Conservation (phyloP, 2,113 vertebrate genomes). For the Copsychus sechellarum region DNA sequence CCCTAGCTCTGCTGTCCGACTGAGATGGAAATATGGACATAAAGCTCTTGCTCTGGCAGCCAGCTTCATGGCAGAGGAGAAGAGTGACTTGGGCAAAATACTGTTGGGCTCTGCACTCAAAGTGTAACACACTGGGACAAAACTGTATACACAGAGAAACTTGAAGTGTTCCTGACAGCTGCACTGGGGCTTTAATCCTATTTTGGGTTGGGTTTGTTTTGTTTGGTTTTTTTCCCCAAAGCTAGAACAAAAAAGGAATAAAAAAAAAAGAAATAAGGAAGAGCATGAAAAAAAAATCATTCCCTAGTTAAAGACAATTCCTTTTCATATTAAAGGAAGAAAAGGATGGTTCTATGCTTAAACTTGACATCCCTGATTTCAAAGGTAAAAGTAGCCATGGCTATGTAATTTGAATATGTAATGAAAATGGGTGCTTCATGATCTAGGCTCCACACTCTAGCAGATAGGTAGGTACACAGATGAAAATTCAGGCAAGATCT, state of each 20-base stretch:
- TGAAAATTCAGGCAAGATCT: neutral
- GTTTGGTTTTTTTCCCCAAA: neutral
- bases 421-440: neutral
- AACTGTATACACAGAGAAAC: accelerated
- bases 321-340: neutral
- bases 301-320: neutral
- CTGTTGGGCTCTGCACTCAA: neutral
- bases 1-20: accelerated
- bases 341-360: neutral
- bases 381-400: neutral
- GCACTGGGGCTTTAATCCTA: neutral
- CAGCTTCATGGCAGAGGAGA: neutral
- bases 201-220: neutral
- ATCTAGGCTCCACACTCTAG: neutral
- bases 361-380: neutral
- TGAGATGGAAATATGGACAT: neutral
- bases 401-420: too few relatives aligned
- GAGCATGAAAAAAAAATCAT: neutral
- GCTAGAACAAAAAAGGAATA: neutral
- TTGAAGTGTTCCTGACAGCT: neutral
- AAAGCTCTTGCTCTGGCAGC: neutral
- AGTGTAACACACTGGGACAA: accelerated
- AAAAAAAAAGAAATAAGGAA: too few relatives aligned
- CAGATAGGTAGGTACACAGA: neutral
- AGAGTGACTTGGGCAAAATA: accelerated